phyloP scores from a whole-genome alignment of 2,797 vertebrate genomes.

The Botia kubotai region DNA sequence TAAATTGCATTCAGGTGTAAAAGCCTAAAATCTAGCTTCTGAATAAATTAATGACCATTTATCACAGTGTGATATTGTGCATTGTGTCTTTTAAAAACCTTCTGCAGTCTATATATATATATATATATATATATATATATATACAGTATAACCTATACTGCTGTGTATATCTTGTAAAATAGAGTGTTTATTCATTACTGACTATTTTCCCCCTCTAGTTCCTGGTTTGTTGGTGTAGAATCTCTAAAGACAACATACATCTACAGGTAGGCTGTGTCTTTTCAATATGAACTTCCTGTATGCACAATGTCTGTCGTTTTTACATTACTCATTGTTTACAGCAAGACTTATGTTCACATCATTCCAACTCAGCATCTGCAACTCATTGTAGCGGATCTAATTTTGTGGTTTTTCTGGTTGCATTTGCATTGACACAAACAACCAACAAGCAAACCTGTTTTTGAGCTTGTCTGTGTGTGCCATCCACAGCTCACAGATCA shows the following conservation, averaged over 20 bases:
- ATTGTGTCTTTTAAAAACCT: too few species aligned
- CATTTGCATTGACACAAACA: neutral
- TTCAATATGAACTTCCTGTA: neutral
- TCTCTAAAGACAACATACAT: slow-evolving; percentile 43
- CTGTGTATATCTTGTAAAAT: too few species aligned
- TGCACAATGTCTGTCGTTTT: neutral
- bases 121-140: too few species aligned
- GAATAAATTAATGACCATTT: neutral
- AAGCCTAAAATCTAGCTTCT: too few species aligned
- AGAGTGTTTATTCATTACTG: neutral
- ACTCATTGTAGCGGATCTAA: slow-evolving; percentile 1
- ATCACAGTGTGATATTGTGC: too few species aligned
- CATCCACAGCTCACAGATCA: slow-evolving; percentile 32
- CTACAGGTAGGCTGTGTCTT: slow-evolving; percentile 60
- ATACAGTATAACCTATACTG: too few species aligned
- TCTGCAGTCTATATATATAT: too few species aligned
- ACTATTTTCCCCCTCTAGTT: slow-evolving; percentile 57
- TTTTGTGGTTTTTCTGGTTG: neutral
- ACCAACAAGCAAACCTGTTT: neutral
- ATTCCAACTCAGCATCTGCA: neutral
- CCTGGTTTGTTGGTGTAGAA: slow-evolving; percentile 42
- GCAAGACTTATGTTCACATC: neutral
- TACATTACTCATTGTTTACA: neutral
- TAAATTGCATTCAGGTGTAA: neutral
- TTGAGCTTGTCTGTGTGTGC: slow-evolving; percentile 11